Evolutionary conservation across 2,888 invertebrate species (phyloP), one percentile per base, ranked within the genome.

Genomic region (Harmothoe impar): DNA sequence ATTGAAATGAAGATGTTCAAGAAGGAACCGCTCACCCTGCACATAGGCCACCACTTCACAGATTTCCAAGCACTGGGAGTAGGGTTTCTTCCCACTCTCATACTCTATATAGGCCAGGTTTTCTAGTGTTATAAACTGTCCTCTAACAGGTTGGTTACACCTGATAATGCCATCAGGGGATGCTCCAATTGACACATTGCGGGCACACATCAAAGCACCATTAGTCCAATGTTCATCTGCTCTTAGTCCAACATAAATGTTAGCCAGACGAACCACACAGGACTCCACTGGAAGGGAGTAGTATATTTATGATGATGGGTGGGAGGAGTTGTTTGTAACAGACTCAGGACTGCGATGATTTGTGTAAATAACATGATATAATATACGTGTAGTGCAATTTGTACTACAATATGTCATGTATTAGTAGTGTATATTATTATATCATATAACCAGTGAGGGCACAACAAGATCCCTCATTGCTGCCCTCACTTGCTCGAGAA

Each of bases 21-120:
- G n/a, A n/a, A n/a, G 10, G 43, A 43, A 3, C 10, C 10, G 20
- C 77, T 81, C 25, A 81, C 81, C 81, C 33, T 81, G 31, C 5
- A 86, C 86, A 56, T 86, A 86, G 56, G 29, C 86, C n/a, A 86
- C 86, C 0, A 86, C 54, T 29, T 86, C 86, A 25, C 86, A 86
- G 15, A 86, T n/a, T 5, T 86, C 10, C 0, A 86, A 20, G 31
- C 86, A 86, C 56, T 23, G 12, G 3, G 51, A 52, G 33, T 86
- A 86, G 23, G 86, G 12, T 52, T 52, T 10, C 56, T 17, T 54
- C 15, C 23, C 29, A 7, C 17, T 17, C 54, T 86, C 86, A 86
- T 86, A 54, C 31, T 86, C 86, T 12, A 86, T 31, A 29, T 54
- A 86, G 56, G 29, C 86, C 54, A 86, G 54, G 86, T 86, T 86